Evolutionary conservation across 2,113 vertebrate species (phyloP), one percentile per base, ranked within the genome.

Genomic region (Scortum barcoo): DNA sequence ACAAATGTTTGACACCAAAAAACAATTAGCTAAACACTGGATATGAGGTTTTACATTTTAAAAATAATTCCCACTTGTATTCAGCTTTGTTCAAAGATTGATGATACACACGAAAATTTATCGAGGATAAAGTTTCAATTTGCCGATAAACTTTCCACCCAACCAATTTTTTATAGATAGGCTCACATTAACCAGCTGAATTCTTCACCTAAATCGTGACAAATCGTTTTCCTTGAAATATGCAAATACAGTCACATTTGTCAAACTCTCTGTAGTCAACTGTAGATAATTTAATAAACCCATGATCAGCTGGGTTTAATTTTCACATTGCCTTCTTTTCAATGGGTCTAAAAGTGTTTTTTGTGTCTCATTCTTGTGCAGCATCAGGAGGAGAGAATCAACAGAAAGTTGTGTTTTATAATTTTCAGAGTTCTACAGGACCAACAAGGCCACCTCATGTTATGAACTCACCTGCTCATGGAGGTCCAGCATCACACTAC

Each of bases 401-500:
- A 19, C 12, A 10, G 17, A 14, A 36, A 19, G 12, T 48, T 7
- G 17, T 56, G 4, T 48, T 58, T 61, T 57, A 1, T 46, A 13
- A 36, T 26, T 3, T 38, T 76, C 22, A 33, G 10, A 58, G 30
- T 3, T 42, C 20, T 22, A 5, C 30, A 42, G 5, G 36, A 26
- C 3, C 1, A 58, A 26, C 7, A 16, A n/a, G 16, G 7, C 22
- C 7, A 48, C 40, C 16, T 33, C 1, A 10, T 36, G 46, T 26
- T 16, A 54, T 14, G 17, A 6, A 56, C 66, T 62, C 86, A 99
- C 98, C 97, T 98, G 98, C 63, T 99, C 98, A 54, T 99, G 98
- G 85, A 99, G 96, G 92, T 99, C 98, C 91, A 99, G 96, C 95
- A 99, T 94, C 79, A 98, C 88, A 56, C 97, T 94, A 86, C 96